Base-by-base conservation (phyloP, 2,113 vertebrate genomes). In the Chaetorhynchus papuensis region DNA sequence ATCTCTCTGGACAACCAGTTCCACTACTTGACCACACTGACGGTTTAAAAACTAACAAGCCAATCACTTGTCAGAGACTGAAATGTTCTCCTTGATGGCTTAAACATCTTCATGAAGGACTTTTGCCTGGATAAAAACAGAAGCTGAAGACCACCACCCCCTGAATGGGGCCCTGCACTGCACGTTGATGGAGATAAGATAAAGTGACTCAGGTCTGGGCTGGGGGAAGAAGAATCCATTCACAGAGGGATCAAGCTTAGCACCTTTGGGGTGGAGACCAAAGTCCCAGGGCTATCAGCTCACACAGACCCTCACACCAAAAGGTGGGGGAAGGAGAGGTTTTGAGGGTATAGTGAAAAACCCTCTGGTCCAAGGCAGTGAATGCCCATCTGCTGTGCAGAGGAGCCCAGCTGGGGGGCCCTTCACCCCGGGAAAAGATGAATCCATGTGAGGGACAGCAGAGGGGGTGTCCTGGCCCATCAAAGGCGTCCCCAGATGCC, bases 391-490 rank as follows among this genome's bases (percentile, higher is more conserved):
- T 15, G 4, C 28, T 33, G 57, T 27, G 45, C 44, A n/a, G 57
- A 41, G 4, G 4, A 6, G 45, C 45, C 12, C 45, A n/a, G 35
- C 26, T 61, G 44, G 15, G 30, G 45, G 57, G 45, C 57, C 39
- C 45, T n/a, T 41, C 17, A 26, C 6, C 13, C 45, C 0, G 0
- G 15, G 45, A 41, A 77, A 24, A n/a, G 47, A 37, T 3, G 3
- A 39, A 44, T 15, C 39, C 30, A 15, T 0, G 2, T n/a, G 39
- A 56, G 31, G 31, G 31, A 42, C 31, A 42, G 39, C 52, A 74
- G 3, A 56, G 17, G 23, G 13, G 31, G 7, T 9, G 31, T 12
- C 52, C 15, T 2, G 23, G 39, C 39, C 31, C 39, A n/a, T n/a
- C 52, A 27, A n/a, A n/a, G 17, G 39, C 9, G 3, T 27, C 69